A percentile compares a stretch with the other conserved stretches of the same genome.
phyloP scores from a whole-genome alignment of 92 coral and sea anemone genomes.

The Bergia puertoricense region DNA sequence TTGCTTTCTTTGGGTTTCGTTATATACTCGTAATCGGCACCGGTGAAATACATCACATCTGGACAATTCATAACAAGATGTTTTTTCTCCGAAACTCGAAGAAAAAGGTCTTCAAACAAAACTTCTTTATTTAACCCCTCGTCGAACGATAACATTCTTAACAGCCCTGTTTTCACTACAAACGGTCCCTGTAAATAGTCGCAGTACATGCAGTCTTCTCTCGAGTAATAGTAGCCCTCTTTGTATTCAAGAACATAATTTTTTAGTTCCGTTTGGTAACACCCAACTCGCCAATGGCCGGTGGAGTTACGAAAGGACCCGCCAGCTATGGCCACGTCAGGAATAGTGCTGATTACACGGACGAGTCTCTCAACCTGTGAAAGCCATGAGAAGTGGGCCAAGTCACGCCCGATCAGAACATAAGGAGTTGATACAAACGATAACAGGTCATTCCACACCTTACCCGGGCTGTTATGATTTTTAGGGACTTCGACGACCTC shows the following conservation, averaged over 20 bases:
- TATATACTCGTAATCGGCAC: neutral
- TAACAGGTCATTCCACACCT: constrained; percentile 47
- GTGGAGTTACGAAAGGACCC: constrained; percentile 59
- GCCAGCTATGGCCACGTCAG: constrained; percentile 45
- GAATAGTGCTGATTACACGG: constrained; percentile 34
- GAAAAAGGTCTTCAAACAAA: constrained; percentile 48
- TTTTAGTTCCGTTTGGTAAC: constrained; percentile 42
- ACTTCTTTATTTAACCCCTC: constrained; percentile 42
- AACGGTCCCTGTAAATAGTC: constrained; percentile 50
- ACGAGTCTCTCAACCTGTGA: constrained; percentile 42
- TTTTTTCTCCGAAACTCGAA: constrained; percentile 33
- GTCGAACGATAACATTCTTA: constrained; percentile 27
- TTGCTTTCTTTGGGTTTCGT: constrained; percentile 17
- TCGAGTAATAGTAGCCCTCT: constrained; percentile 48
- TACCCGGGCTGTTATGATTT: constrained; percentile 19
- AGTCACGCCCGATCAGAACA: constrained; percentile 44
- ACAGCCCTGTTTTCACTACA: constrained; percentile 38
- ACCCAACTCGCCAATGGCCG: constrained; percentile 51
- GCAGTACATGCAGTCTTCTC: constrained; percentile 49
- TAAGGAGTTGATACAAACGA: constrained; percentile 35
- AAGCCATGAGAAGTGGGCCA: constrained; percentile 51
- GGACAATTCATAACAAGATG: constrained; percentile 52
- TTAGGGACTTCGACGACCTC: constrained; percentile 12
- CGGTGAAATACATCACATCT: constrained; percentile 46
- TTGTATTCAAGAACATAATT: constrained; percentile 47